These are phyloP conservation scores for Pediacus dermestoides DNA, from an alignment of 2,888 invertebrate genomes.

Conservation along the genomic window DNA sequence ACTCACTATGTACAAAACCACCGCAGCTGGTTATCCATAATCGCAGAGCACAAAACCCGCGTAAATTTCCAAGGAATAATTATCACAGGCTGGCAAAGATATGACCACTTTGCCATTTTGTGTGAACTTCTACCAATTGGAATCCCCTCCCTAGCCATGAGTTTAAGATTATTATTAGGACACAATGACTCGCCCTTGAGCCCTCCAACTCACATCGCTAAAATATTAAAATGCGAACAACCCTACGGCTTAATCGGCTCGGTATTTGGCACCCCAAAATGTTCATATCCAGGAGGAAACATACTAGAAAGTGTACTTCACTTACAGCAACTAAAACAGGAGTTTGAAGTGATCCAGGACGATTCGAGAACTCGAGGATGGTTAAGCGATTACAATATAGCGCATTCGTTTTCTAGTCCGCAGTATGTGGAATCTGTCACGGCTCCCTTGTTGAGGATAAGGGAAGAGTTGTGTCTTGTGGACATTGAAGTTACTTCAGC, in stretches of 20 bases:
- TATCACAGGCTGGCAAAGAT: slow-evolving; percentile 65
- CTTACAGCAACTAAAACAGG: slow-evolving; percentile 53
- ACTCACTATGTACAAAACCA: slow-evolving; percentile 68
- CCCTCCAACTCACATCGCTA: slow-evolving; percentile 50
- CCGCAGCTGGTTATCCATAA: slow-evolving; percentile 64
- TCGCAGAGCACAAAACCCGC: slow-evolving; percentile 52
- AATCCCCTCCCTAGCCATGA: slow-evolving; percentile 63
- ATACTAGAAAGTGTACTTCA: slow-evolving; percentile 43
- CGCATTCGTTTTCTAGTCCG: slow-evolving; percentile 62
- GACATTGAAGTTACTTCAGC: slow-evolving; percentile 54
- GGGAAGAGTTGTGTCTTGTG: slow-evolving; percentile 51
- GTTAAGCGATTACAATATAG: slow-evolving; percentile 67
- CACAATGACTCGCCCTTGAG: slow-evolving; percentile 50
- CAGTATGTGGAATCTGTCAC: slow-evolving; percentile 58
- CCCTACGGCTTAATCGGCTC: slow-evolving; percentile 42
- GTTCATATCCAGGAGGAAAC: slow-evolving; percentile 44
- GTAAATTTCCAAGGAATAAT: slow-evolving; percentile 62
- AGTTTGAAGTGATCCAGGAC: slow-evolving; percentile 51
- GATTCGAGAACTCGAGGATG: slow-evolving; percentile 50
- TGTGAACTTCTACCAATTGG: slow-evolving; percentile 66
- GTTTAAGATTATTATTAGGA: slow-evolving; percentile 52
- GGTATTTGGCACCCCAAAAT: slow-evolving; percentile 41
- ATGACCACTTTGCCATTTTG: slow-evolving; percentile 67
- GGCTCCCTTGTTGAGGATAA: slow-evolving; percentile 52
- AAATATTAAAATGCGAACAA: slow-evolving; percentile 40